phyloP scores from a whole-genome alignment of 92 coral and sea anemone genomes.

The Palythoa grandiflora region DNA sequence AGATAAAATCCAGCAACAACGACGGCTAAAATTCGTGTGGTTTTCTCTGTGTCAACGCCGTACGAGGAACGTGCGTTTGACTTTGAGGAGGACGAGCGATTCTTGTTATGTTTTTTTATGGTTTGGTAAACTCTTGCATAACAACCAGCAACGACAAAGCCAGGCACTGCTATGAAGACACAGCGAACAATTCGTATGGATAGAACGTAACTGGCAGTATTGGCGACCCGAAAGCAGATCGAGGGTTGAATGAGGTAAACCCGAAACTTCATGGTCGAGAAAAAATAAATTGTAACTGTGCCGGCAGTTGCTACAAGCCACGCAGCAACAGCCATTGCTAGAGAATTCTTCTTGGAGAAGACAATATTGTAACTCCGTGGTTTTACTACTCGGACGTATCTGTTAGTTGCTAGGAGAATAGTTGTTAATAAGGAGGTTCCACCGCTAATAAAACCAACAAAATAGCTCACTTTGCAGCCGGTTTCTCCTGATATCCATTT shows the following conservation, averaged over 20 bases:
- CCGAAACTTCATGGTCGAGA: background rate
- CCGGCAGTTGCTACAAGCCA: background rate
- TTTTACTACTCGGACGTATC: conserved; percentile 7
- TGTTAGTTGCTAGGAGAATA: conserved; percentile 17
- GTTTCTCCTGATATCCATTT: background rate
- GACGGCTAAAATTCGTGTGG: conserved; percentile 2
- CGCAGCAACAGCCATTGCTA: background rate
- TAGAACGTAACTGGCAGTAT: background rate
- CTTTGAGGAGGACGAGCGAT: background rate
- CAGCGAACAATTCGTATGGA: background rate
- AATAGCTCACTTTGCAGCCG: background rate
- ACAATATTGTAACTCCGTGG: background rate
- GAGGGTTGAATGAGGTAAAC: background rate
- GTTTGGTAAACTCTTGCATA: background rate
- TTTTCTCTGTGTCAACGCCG: background rate
- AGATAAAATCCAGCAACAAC: conserved; percentile 19
- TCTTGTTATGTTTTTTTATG: background rate
- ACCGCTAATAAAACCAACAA: background rate
- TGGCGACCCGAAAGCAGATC: conserved; percentile 28
- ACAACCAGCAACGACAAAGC: background rate
- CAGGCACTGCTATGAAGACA: conserved; percentile 6
- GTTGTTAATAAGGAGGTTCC: conserved; percentile 17
- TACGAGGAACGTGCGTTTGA: background rate
- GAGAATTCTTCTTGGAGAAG: background rate
- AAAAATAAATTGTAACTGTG: background rate